Conservation (phyloP, 2,888 invertebrate species). For the Chloromyia formosa region DNA sequence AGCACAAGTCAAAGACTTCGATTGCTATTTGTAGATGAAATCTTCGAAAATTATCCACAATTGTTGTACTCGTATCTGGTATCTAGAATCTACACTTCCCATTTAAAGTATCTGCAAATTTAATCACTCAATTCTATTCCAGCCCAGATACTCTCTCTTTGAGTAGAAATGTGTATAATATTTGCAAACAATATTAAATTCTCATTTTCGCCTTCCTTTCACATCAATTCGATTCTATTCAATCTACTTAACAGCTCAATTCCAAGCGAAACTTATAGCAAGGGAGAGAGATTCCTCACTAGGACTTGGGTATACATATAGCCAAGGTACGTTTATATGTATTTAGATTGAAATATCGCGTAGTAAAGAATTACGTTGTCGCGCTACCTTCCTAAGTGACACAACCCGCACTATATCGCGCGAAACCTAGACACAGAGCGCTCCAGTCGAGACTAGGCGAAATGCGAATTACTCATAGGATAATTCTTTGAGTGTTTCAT, state of each 20-base stretch:
- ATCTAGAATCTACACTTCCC: neutral
- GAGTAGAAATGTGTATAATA: constrained; percentile 27
- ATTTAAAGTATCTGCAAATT: too few relatives aligned
- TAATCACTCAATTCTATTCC: constrained; percentile 34
- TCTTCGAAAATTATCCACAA: too few relatives aligned
- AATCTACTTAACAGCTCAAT: constrained; percentile 35
- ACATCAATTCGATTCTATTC: constrained; percentile 15
- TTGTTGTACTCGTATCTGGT: too few relatives aligned
- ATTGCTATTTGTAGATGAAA: too few relatives aligned
- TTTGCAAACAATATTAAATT: constrained; percentile 39
- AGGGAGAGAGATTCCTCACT: neutral
- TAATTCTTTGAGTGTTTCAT: constrained; percentile 44
- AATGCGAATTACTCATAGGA: constrained; percentile 35
- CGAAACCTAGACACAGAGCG: constrained; percentile 27
- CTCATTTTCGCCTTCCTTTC: constrained; percentile 33
- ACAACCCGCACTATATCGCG: neutral
- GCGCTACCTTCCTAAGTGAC: neutral
- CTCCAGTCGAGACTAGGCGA: neutral
- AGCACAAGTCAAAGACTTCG: too few relatives aligned
- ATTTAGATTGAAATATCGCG: neutral
- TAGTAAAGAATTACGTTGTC: neutral
- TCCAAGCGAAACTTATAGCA: constrained; percentile 7
- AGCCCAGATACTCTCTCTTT: neutral
- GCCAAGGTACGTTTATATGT: neutral
- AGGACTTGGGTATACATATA: neutral